These are phyloP conservation scores for Anabas testudineus DNA, from an alignment of 2,797 vertebrate genomes.

Conservation along the genomic window DNA sequence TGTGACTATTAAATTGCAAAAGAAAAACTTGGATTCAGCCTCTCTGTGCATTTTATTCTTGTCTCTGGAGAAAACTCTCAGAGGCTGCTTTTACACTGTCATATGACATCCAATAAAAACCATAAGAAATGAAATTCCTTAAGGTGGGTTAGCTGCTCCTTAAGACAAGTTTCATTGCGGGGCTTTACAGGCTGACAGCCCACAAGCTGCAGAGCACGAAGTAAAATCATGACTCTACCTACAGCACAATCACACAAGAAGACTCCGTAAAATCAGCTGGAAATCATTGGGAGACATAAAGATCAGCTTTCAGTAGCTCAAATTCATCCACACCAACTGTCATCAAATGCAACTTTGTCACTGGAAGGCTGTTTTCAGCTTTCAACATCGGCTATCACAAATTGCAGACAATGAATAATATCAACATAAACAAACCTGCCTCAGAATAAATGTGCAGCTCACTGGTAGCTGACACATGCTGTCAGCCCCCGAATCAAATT, in stretches of 20 bases:
- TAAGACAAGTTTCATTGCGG: slow-evolving; percentile 7
- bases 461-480: slow-evolving; percentile 48
- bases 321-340: slow-evolving; percentile 56
- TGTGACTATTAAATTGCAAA: slow-evolving; percentile 7
- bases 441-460: slow-evolving; percentile 46
- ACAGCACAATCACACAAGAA: slow-evolving; percentile 38
- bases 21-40: slow-evolving; percentile 6
- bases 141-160: slow-evolving; percentile 25
- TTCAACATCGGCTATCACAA: slow-evolving; percentile 53
- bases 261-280: slow-evolving; percentile 26
- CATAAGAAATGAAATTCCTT: slow-evolving; percentile 19
- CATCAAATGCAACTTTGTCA: slow-evolving; percentile 49
- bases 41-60: slow-evolving; percentile 15
- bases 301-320: slow-evolving; percentile 39
- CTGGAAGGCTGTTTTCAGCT: slow-evolving; percentile 45
- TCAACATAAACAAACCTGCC: slow-evolving; percentile 62
- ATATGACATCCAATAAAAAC: slow-evolving; percentile 35
- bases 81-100: slow-evolving; percentile 9
- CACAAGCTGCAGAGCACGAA: slow-evolving; percentile 25
- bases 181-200: slow-evolving; percentile 29
- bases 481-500: slow-evolving; percentile 63
- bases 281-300: slow-evolving; percentile 40
- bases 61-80: slow-evolving; percentile 9
- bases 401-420: slow-evolving; percentile 55
- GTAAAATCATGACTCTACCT: slow-evolving; percentile 41